A percentile compares a stretch with the other conserved stretches of the same genome.
Conservation (phyloP, 2,888 invertebrate genomes). For the Drosophila fungiperda region DNA sequence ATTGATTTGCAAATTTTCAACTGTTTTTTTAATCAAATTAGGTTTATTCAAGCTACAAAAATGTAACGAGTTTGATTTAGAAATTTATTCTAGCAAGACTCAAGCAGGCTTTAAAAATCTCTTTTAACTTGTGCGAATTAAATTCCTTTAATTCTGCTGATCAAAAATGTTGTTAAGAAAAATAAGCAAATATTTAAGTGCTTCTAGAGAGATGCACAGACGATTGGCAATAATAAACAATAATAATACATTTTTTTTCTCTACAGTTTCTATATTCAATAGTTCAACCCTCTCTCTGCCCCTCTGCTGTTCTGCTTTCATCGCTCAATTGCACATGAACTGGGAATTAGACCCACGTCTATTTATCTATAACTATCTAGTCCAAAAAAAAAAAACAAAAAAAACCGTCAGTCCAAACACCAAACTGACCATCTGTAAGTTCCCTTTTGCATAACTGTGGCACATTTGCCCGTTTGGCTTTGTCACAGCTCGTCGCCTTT, state of each 20-base stretch:
- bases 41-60: neutral
- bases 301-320: neutral
- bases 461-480: slow-evolving; percentile 47
- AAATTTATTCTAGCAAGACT: too few species aligned
- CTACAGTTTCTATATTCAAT: neutral
- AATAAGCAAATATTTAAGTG: neutral
- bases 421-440: slow-evolving; percentile 43
- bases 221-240: neutral
- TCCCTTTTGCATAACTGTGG: slow-evolving; percentile 65
- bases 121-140: neutral
- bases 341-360: neutral
- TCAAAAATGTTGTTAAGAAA: neutral
- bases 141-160: too few species aligned
- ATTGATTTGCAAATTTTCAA: slow-evolving; percentile 26
- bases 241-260: neutral
- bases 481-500: slow-evolving; percentile 70
- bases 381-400: neutral
- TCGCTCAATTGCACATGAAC: slow-evolving; percentile 38
- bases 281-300: neutral
- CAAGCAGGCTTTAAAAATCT: neutral
- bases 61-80: neutral
- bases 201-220: neutral
- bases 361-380: neutral
- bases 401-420: neutral
- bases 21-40: neutral